These are phyloP conservation scores for Psammodynastes pulverulentus DNA, from an alignment of 2,113 vertebrate species.

Conservation along the genomic window DNA sequence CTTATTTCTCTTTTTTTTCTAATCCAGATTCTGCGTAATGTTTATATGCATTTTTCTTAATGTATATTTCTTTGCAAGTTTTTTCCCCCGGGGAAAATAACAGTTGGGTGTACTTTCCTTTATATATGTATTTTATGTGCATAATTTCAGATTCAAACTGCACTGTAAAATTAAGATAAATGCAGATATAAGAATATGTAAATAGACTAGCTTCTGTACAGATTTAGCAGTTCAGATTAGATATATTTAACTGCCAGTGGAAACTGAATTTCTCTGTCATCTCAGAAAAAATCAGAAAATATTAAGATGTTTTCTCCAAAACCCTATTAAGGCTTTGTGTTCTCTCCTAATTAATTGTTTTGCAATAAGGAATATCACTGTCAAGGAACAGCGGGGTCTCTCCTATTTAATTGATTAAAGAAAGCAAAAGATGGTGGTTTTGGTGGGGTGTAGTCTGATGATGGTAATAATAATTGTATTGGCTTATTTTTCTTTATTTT, in stretches of 20 bases:
- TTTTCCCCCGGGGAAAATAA: neutral
- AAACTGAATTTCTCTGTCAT: neutral
- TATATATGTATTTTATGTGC: neutral
- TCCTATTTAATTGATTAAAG: slow-evolving; percentile 53
- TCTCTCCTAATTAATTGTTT: neutral
- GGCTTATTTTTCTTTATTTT: slow-evolving; percentile 42
- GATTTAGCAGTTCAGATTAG: neutral
- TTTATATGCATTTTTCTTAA: neutral
- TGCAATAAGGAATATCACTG: neutral
- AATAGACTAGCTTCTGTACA: neutral
- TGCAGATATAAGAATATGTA: neutral
- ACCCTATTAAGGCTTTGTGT: neutral
- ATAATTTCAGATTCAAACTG: neutral
- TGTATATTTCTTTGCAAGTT: neutral
- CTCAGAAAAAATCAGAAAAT: neutral
- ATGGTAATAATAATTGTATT: slow-evolving; percentile 28
- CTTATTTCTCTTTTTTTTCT: neutral
- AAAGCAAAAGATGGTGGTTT: slow-evolving; percentile 17
- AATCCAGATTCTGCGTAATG: neutral
- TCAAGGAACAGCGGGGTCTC: neutral
- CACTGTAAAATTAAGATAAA: neutral
- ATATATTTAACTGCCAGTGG: neutral
- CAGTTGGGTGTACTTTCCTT: neutral
- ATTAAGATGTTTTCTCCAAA: neutral
- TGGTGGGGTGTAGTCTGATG: neutral